Conservation (phyloP, 2,113 vertebrate species). For the Anseranas semipalmata region DNA sequence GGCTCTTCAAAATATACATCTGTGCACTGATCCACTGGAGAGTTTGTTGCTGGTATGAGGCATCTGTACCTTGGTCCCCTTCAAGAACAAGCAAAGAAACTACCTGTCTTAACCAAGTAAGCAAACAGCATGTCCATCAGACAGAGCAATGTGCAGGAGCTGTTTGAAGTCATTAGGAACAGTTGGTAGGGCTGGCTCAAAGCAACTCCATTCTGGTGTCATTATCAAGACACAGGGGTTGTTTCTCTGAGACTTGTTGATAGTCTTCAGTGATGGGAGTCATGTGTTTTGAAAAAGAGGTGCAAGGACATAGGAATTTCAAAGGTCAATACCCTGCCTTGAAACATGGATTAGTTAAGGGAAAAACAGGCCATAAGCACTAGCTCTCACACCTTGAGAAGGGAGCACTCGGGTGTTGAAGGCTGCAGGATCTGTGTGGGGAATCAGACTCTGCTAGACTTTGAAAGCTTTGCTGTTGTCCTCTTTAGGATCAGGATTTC, state of each 20-base stretch:
- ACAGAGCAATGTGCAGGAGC: neutral
- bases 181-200: neutral
- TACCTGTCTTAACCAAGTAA: neutral
- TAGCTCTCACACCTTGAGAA: neutral
- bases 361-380: neutral
- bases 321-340: neutral
- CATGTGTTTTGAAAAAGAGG: neutral
- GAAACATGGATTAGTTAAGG: neutral
- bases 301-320: neutral
- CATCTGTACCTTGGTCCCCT: neutral
- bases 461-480: neutral
- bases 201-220: neutral
- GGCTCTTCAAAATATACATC: neutral
- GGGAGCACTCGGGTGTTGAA: neutral
- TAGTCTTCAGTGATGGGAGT: neutral
- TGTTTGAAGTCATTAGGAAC: neutral
- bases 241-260: neutral
- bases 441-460: neutral
- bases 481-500: neutral
- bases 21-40: neutral
- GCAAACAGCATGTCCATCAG: neutral
- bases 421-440: neutral
- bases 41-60: neutral
- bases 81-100: neutral
- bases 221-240: neutral